Percentiles rank a stretch among this genome's conserved stretches.
Evolutionary conservation across 2,113 vertebrate genomes (phyloP).

Genomic region (Ranitomeya variabilis): DNA sequence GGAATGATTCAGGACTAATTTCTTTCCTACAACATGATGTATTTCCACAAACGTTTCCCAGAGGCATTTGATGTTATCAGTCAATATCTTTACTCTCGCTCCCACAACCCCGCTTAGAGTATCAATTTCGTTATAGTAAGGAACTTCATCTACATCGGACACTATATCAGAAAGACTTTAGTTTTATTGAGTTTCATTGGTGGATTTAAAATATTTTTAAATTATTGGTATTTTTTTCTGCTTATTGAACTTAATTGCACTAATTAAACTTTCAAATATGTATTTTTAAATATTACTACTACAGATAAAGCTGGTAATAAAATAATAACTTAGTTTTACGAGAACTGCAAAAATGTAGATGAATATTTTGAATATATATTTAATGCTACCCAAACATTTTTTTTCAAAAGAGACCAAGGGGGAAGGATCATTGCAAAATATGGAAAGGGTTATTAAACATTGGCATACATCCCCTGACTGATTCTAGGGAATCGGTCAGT

Average conservation of each 20-base stretch:
- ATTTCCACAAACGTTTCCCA: constrained; percentile 46
- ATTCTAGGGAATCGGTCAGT: no score
- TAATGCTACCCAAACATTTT: no score
- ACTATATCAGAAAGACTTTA: neutral
- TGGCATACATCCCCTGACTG: no score
- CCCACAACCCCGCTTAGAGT: constrained; percentile 4
- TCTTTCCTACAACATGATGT: constrained; percentile 41
- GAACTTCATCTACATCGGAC: neutral
- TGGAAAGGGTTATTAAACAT: no score
- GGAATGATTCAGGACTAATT: constrained; percentile 43
- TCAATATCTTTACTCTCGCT: constrained; percentile 40
- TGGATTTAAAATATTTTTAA: neutral
- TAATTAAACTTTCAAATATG: neutral
- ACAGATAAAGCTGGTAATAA: no score
- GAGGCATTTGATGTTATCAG: constrained; percentile 33
- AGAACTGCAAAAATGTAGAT: no score
- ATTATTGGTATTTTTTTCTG: neutral
- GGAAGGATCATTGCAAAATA: no score
- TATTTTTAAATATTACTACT: neutral
- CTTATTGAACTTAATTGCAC: neutral
- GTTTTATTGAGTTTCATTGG: no score
- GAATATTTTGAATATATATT: no score
- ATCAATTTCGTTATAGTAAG: constrained; percentile 30
- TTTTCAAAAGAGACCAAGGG: no score
- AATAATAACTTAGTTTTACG: no score